These are phyloP conservation scores for Agrochola litura DNA, from an alignment of 2,888 invertebrate genomes.

Conservation along the genomic window DNA sequence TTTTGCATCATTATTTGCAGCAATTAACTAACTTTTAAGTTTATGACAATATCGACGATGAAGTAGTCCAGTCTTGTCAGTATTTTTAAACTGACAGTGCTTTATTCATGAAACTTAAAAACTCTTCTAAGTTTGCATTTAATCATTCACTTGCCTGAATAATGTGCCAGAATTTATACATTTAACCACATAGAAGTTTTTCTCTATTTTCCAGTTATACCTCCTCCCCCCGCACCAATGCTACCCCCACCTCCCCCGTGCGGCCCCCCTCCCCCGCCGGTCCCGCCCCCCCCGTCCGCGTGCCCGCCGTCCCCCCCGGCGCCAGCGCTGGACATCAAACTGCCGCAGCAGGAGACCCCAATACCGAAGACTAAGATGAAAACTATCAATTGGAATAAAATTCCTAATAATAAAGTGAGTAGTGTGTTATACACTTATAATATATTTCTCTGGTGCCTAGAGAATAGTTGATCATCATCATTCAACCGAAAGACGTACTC, in stretches of 20 bases:
- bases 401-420: constrained; percentile 95
- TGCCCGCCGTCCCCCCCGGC: constrained; percentile 86
- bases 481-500: background rate
- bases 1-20: background rate
- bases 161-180: background rate
- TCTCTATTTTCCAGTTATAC: constrained; percentile 69
- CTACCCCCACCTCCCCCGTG: constrained; percentile 80
- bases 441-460: background rate
- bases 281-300: constrained; percentile 81
- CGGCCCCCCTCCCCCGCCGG: constrained; percentile 62
- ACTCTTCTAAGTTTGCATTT: background rate
- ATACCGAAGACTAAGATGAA: constrained; percentile 99
- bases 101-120: background rate
- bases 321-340: constrained; percentile 85
- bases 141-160: background rate
- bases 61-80: background rate
- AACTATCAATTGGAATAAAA: constrained; percentile 99
- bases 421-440: background rate
- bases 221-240: constrained; percentile 76
- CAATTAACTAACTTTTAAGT: background rate
- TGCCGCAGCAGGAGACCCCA: constrained; percentile 98
- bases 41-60: background rate
- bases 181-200: background rate
- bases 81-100: background rate
- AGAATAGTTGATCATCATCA: too few relatives aligned